Evolutionary conservation across 2,888 invertebrate genomes (phyloP).

Genomic region (Sphaerophoria rueppellii): DNA sequence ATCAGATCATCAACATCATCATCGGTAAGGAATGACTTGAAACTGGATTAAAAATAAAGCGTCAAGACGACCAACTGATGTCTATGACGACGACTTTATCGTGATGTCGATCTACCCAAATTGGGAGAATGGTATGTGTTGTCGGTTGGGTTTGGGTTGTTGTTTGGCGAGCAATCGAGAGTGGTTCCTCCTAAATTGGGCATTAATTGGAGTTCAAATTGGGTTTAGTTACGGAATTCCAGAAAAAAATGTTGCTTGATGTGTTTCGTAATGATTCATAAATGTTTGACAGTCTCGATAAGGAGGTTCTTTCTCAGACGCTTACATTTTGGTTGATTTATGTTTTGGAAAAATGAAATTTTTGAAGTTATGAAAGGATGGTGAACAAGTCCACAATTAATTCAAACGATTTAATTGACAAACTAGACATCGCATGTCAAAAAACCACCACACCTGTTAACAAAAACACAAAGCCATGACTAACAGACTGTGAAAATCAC

Average conservation of each 20-base stretch:
- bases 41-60: slow-evolving; percentile 51
- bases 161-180: slow-evolving; percentile 29
- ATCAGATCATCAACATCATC: slow-evolving; percentile 9
- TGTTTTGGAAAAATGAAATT: not conserved
- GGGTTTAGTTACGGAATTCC: slow-evolving; percentile 24
- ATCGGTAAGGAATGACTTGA: slow-evolving; percentile 7
- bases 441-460: too few relatives aligned
- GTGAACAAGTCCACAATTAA: too few relatives aligned
- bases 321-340: not conserved
- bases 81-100: slow-evolving; percentile 10
- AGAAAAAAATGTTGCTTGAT: slow-evolving; percentile 14
- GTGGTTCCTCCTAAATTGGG: slow-evolving; percentile 46
- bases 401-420: too few relatives aligned
- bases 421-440: too few relatives aligned
- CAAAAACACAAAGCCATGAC: too few relatives aligned
- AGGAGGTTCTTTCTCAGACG: not conserved
- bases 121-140: slow-evolving; percentile 37
- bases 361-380: not conserved
- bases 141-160: slow-evolving; percentile 1
- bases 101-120: slow-evolving; percentile 59
- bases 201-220: slow-evolving; percentile 50
- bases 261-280: slow-evolving; percentile 28
- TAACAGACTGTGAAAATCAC: too few relatives aligned
- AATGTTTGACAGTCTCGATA: not conserved
- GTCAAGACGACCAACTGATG: slow-evolving; percentile 5